phyloP scores from a whole-genome alignment of 35 echinoderm and acorn worm species.

The Ptychodera flava region DNA sequence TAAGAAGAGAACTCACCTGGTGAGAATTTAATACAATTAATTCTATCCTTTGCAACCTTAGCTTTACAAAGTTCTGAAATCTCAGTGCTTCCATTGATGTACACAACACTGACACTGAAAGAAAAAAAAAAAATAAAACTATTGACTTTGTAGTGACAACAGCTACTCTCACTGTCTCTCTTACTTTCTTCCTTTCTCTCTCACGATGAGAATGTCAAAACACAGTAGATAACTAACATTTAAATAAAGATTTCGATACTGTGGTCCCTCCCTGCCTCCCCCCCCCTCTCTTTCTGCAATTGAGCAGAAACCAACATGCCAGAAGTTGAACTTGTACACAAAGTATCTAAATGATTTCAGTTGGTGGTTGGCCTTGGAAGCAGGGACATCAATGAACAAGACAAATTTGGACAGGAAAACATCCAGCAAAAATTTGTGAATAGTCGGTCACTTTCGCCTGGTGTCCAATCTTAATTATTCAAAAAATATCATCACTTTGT shows the following conservation, averaged over 20 bases:
- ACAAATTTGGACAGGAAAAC: too few species aligned
- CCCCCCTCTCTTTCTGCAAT: too few species aligned
- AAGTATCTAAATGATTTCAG: too few species aligned
- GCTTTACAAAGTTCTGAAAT: neutral
- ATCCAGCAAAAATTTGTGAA: neutral
- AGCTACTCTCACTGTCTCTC: neutral
- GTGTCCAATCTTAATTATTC: too few species aligned
- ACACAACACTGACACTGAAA: constrained; percentile 6
- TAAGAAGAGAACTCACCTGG: constrained; percentile 8
- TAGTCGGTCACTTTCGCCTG: too few species aligned
- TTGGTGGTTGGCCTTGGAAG: too few species aligned
- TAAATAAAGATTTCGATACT: neutral
- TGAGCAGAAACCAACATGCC: too few species aligned
- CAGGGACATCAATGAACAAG: too few species aligned
- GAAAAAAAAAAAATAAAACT: neutral
- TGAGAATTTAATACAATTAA: constrained; percentile 13
- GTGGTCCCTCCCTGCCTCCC: too few species aligned
- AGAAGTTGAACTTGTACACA: too few species aligned
- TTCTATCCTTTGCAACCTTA: constrained; percentile 6
- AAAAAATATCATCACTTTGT: too few species aligned
- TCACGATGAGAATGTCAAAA: neutral
- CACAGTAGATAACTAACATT: neutral
- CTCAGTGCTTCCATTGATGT: neutral
- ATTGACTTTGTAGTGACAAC: too few species aligned
- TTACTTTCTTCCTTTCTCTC: neutral